Evolutionary conservation across 2,888 invertebrate genomes (phyloP).

Genomic region (Cerceris ruficornis): DNA sequence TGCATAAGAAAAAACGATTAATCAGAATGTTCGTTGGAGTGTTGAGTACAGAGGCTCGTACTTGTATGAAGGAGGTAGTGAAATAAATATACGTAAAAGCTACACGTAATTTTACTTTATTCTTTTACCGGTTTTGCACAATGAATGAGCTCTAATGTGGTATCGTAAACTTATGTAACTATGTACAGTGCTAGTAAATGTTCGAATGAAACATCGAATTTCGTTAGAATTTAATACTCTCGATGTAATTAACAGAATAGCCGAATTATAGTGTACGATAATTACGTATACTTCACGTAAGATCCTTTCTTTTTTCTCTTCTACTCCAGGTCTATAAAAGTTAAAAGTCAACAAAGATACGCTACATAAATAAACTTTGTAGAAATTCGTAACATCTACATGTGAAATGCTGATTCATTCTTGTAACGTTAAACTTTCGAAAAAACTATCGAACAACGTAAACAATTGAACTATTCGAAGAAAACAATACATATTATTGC

Average conservation of each 20-base stretch:
- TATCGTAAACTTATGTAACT: conserved; percentile 50
- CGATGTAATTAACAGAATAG: not conserved
- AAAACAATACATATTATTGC: conserved; percentile 12
- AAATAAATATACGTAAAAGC: conserved; percentile 10
- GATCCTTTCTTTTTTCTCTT: not conserved
- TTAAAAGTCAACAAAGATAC: conserved; percentile 28
- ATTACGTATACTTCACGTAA: conserved; percentile 23
- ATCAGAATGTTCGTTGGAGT: conserved; percentile 24
- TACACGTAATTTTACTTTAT: conserved; percentile 38
- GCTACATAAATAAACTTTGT: conserved; percentile 8
- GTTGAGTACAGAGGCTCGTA: conserved; percentile 24
- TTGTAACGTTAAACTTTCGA: conserved; percentile 16
- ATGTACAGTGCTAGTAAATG: conserved; percentile 55
- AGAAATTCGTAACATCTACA: not conserved
- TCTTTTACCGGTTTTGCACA: conserved; percentile 28
- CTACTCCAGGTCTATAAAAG: not conserved
- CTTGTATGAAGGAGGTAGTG: not conserved
- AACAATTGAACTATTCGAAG: not conserved
- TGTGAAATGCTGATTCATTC: not conserved
- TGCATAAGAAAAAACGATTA: not conserved
- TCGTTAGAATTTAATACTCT: conserved; percentile 21
- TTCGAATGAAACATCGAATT: conserved; percentile 12
- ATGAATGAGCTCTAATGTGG: conserved; percentile 20
- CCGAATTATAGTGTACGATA: conserved; percentile 18
- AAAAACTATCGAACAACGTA: not conserved